Evolutionary conservation across 1,140 invertebrate genomes (phyloP).

Genomic region (Drosophila eugracilis): DNA sequence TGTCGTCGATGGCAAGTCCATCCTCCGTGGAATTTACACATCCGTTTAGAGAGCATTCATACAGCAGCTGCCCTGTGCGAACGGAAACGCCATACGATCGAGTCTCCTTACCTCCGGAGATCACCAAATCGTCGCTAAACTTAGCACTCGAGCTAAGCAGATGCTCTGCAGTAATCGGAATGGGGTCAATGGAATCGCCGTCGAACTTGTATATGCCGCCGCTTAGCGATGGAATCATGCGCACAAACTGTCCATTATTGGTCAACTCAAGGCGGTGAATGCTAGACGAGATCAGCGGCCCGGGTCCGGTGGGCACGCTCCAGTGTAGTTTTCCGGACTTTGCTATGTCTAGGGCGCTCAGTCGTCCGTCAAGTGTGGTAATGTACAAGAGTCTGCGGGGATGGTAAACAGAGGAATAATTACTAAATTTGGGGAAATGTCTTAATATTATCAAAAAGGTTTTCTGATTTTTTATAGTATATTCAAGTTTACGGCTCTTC

Average conservation of each 20-base stretch:
- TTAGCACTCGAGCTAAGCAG: constrained; percentile 93
- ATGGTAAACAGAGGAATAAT: not conserved
- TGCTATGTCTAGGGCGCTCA: constrained; percentile 91
- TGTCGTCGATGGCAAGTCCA: constrained; percentile 53
- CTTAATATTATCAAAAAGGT: too few relatives aligned
- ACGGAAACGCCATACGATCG: constrained; percentile 90
- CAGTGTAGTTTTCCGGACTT: constrained; percentile 90
- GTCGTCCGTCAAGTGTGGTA: constrained; percentile 94
- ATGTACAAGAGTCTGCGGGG: constrained; percentile 90
- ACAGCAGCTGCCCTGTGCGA: constrained; percentile 90
- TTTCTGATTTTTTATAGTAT: too few relatives aligned
- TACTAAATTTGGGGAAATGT: not conserved
- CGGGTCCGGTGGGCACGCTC: constrained; percentile 90
- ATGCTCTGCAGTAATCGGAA: constrained; percentile 94
- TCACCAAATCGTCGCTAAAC: constrained; percentile 93
- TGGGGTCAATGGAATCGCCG: constrained; percentile 93
- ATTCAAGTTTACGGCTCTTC: too few relatives aligned
- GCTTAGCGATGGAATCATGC: constrained; percentile 95
- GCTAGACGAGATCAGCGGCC: constrained; percentile 92
- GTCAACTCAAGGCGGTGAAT: constrained; percentile 93
- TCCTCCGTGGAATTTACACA: constrained; percentile 88
- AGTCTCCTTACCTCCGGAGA: constrained; percentile 91
- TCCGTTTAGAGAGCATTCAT: constrained; percentile 91
- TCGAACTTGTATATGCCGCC: constrained; percentile 96
- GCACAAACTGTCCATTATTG: constrained; percentile 93